Conservation (phyloP, 1,140 invertebrate genomes). For the Acromyrmex echinatior region DNA sequence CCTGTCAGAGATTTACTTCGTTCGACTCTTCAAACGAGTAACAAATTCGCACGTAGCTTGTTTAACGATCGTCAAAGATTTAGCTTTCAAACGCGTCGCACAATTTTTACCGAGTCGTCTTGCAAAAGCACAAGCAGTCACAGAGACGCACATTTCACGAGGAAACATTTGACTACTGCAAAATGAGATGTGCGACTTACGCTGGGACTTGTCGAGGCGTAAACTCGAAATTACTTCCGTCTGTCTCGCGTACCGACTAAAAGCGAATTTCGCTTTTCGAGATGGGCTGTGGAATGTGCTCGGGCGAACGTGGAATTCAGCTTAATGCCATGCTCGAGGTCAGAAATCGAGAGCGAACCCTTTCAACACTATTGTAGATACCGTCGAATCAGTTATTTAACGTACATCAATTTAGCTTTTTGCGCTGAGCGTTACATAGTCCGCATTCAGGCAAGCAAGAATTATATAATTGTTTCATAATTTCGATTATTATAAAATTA, state of each 20-base stretch:
- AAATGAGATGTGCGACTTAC: conserved; percentile 50
- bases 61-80: conserved; percentile 50
- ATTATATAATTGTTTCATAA: neutral
- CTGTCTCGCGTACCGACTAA: conserved; percentile 32
- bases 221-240: conserved; percentile 61
- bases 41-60: conserved; percentile 47
- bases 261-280: conserved; percentile 49
- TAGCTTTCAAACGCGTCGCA: neutral
- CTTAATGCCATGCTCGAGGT: conserved; percentile 54
- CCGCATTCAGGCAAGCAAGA: neutral
- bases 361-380: conserved; percentile 7
- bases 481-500: neutral
- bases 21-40: conserved; percentile 38
- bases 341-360: conserved; percentile 52
- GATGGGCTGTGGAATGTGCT: conserved; percentile 42
- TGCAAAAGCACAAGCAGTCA: neutral
- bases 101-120: neutral
- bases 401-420: neutral
- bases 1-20: conserved; percentile 61
- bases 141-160: neutral
- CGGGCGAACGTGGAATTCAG: conserved; percentile 50
- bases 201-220: conserved; percentile 41
- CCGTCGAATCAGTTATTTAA: conserved; percentile 46
- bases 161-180: conserved; percentile 39
- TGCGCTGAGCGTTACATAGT: neutral